phyloP scores from a whole-genome alignment of 2,888 invertebrate genomes.

The Norana najaformis region DNA sequence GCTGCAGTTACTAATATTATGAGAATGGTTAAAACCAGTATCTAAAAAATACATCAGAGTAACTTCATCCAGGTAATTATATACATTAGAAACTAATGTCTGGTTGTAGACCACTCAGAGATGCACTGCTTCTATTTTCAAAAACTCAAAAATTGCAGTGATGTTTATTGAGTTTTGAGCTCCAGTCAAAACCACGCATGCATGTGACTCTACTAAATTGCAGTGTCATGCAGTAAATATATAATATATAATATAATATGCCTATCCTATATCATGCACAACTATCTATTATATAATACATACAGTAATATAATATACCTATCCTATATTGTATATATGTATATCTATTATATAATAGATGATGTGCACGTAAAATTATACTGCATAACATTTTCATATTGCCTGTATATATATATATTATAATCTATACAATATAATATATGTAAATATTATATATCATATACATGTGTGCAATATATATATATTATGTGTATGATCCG shows the following conservation, averaged over 20 bases:
- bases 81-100: no score
- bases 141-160: neutral
- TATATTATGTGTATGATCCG: no score
- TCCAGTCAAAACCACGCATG: neutral
- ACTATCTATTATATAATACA: no score
- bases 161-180: neutral
- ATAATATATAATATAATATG: neutral
- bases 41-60: neutral
- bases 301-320: no score
- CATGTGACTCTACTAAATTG: neutral
- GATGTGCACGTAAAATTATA: no score
- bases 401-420: neutral
- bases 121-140: neutral
- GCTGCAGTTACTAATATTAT: neutral
- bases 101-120: neutral
- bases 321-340: neutral
- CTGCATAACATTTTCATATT: neutral
- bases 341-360: neutral
- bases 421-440: no score
- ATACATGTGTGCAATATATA: no score
- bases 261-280: no score
- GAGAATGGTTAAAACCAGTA: neutral
- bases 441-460: no score
- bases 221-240: neutral
- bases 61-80: neutral